These are phyloP conservation scores for Adela reaumurella DNA, from an alignment of 2,888 invertebrate genomes.

Conservation along the genomic window DNA sequence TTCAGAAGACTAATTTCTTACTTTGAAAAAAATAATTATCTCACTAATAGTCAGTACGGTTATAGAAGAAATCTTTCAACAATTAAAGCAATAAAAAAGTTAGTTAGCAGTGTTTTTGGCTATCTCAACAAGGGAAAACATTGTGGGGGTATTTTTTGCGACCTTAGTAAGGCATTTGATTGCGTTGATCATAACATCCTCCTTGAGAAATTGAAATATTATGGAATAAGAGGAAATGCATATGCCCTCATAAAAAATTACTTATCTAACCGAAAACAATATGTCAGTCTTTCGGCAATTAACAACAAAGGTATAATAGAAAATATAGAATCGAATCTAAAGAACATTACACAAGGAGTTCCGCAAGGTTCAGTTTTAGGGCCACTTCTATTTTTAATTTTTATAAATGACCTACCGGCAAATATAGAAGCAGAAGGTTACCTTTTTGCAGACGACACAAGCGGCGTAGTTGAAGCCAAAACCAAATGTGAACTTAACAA, in stretches of 20 bases:
- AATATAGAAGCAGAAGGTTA: neutral
- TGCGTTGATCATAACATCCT: neutral
- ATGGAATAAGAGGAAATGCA: neutral
- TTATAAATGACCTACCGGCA: neutral
- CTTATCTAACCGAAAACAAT: neutral
- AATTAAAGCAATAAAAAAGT: neutral
- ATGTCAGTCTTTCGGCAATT: neutral
- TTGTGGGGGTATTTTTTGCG: too few relatives aligned
- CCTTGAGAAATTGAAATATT: neutral
- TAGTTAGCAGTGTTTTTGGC: neutral
- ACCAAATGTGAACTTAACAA: neutral
- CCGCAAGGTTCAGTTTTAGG: neutral
- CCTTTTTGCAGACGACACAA: constrained; percentile 1
- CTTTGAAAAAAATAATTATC: neutral
- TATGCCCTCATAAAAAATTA: neutral
- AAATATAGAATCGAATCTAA: neutral
- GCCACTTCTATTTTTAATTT: neutral
- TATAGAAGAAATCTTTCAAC: neutral
- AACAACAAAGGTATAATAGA: neutral
- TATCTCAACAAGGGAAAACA: neutral
- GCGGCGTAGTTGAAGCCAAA: neutral
- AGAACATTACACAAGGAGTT: too few relatives aligned
- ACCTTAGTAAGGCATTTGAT: neutral
- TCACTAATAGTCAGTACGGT: neutral
- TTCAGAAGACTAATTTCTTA: neutral